Evolutionary conservation across 2,797 vertebrate genomes (phyloP).

Genomic region (Pipistrellus nathusii): DNA sequence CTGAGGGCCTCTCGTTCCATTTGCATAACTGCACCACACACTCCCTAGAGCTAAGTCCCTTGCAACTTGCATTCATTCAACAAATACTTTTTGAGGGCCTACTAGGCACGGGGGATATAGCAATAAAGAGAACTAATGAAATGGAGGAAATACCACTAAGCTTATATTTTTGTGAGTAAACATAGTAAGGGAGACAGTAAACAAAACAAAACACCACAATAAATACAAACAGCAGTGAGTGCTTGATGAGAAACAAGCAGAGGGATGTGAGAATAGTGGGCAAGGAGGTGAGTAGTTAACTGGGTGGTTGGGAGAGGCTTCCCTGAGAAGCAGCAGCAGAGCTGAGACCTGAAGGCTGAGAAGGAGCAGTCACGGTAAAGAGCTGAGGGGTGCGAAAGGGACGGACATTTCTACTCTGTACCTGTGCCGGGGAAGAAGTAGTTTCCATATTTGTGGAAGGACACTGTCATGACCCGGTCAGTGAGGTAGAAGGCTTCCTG

Average conservation of each 20-base stretch:
- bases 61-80: background rate
- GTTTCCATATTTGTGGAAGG: constrained; percentile 99
- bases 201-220: constrained; percentile 19
- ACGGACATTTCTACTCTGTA: constrained; percentile 69
- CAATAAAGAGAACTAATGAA: constrained; percentile 4
- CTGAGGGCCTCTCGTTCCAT: background rate
- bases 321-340: background rate
- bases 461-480: constrained; percentile 98
- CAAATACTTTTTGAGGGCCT: background rate
- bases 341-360: background rate
- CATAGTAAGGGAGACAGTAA: background rate
- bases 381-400: background rate
- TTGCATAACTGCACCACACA: background rate
- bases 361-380: background rate
- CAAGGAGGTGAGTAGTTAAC: background rate
- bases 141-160: constrained; percentile 41
- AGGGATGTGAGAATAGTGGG: background rate
- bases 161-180: background rate
- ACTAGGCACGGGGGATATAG: background rate
- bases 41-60: background rate
- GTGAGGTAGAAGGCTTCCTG: constrained; percentile 99
- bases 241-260: background rate
- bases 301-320: background rate
- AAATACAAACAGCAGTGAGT: constrained; percentile 6
- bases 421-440: constrained; percentile 99